Percentiles rank a stretch among this genome's conserved stretches.
Conservation (phyloP, 1,140 invertebrate species). For the Megathymus violae region DNA sequence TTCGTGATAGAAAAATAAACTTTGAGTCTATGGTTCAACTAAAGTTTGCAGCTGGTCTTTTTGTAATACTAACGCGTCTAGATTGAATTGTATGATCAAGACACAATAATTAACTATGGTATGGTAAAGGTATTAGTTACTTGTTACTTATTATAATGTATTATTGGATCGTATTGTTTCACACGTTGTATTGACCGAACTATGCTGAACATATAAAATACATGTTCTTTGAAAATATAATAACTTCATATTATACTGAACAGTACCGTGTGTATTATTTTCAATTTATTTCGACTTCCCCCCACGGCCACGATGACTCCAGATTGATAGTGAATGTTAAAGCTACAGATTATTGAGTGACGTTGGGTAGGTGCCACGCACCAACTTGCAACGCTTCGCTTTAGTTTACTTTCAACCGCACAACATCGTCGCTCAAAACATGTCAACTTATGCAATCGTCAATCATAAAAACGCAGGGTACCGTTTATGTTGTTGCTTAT, state of each 20-base stretch:
- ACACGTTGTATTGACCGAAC: constrained; percentile 76
- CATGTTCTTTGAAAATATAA: constrained; percentile 83
- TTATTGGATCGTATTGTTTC: constrained; percentile 73
- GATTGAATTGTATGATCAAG: constrained; percentile 67
- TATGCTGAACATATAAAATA: constrained; percentile 75
- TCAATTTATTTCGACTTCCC: constrained; percentile 21
- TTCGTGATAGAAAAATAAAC: constrained; percentile 9
- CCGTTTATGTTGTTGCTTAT: too few relatives aligned
- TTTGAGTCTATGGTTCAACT: constrained; percentile 38
- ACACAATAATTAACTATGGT: constrained; percentile 72
- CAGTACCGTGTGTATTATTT: constrained; percentile 32
- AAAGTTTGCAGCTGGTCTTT: constrained; percentile 62
- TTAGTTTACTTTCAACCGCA: too few relatives aligned
- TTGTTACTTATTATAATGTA: constrained; percentile 73
- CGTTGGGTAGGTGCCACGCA: too few relatives aligned
- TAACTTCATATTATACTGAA: constrained; percentile 79
- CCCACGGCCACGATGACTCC: too few relatives aligned
- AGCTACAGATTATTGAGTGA: too few relatives aligned
- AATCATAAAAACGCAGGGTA: too few relatives aligned
- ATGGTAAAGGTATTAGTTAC: constrained; percentile 77
- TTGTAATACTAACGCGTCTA: constrained; percentile 75
- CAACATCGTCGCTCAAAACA: too few relatives aligned
- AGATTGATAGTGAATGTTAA: too few relatives aligned
- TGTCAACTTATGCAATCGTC: too few relatives aligned
- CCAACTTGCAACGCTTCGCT: too few relatives aligned